Evolutionary conservation across 2,888 invertebrate genomes (phyloP), one percentile per base, ranked within the genome.

Genomic region (Stictocephala bisonia): DNA sequence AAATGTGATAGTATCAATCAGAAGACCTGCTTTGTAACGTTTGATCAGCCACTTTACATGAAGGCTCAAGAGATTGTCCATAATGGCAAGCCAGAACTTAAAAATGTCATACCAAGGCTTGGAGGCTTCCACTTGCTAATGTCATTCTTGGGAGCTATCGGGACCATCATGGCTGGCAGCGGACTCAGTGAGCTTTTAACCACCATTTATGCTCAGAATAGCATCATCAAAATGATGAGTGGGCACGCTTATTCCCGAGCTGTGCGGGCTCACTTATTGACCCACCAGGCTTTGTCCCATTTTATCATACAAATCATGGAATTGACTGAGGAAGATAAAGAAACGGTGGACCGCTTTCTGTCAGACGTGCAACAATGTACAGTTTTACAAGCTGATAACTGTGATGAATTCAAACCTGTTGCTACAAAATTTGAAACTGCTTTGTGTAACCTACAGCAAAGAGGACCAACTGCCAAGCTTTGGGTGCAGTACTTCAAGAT

Each of bases 101-200:
- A 22, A 2, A 67, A 66, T 11, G 60, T 76, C 1, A 72, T 78
- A 58, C 78, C 80, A 58, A 77, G 81, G 74, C 77, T 82, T 53
- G 82, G 81, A 11, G 80, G 81, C 4, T 82, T 82, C 76, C 82
- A 82, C 73, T 41, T 79, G 27, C 27, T 82, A 24, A 82, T 84
- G 83, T 83, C 82, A 0, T 84, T 80, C 77, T 67, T 83, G 51
- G 81, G 82, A 68, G 40, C 80, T 27, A 77, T 83, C 50, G 83
- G 83, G 24, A 75, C 78, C 64, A 77, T 83, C 24, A 84, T 84
- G 83, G 75, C 76, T 15, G 83, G 83, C 72, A 84, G 83, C 74
- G 84, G 84, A 6, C 29, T 84, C 9, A 81, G 81, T 76, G 82
- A 84, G 75, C 71, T 77, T 9, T 74, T 80, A 9, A 58, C 58